These are phyloP conservation scores for Paedocypris sp. DNA, from an alignment of 2,113 vertebrate genomes.

Conservation along the genomic window DNA sequence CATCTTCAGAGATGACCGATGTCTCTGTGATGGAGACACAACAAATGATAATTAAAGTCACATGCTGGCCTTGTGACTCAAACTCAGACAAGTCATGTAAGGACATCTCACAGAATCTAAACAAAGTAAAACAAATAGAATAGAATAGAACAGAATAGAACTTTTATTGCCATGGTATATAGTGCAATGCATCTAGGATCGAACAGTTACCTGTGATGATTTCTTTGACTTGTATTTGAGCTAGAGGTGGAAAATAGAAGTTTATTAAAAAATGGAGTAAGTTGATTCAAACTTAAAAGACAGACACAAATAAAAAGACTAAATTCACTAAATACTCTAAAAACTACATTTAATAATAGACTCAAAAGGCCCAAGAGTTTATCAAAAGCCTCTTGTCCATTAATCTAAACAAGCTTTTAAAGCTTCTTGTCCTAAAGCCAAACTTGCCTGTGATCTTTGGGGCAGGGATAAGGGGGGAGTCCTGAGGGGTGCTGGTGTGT, in stretches of 20 bases:
- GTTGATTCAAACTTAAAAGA: too few species aligned
- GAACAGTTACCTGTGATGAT: conserved; percentile 33
- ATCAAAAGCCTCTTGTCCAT: too few species aligned
- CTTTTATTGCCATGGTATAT: too few species aligned
- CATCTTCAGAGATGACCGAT: conserved; percentile 37
- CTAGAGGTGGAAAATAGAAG: neutral
- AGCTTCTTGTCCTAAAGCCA: neutral
- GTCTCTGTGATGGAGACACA: conserved; percentile 36
- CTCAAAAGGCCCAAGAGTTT: too few species aligned
- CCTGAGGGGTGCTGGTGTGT: conserved; percentile 44
- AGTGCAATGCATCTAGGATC: too few species aligned
- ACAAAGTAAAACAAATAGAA: neutral
- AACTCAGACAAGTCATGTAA: neutral
- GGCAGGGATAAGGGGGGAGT: conserved; percentile 19
- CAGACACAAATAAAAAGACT: neutral
- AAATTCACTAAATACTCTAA: neutral
- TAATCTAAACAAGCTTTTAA: too few species aligned
- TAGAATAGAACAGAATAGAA: too few species aligned
- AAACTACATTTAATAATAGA: too few species aligned
- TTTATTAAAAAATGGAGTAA: too few species aligned
- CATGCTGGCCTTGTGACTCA: neutral
- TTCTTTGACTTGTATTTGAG: conserved; percentile 33
- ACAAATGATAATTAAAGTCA: neutral
- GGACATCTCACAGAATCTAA: neutral
- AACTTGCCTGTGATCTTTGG: conserved; percentile 38